Evolutionary conservation across 1,140 invertebrate genomes (phyloP).

Genomic region (Limonius californicus): DNA sequence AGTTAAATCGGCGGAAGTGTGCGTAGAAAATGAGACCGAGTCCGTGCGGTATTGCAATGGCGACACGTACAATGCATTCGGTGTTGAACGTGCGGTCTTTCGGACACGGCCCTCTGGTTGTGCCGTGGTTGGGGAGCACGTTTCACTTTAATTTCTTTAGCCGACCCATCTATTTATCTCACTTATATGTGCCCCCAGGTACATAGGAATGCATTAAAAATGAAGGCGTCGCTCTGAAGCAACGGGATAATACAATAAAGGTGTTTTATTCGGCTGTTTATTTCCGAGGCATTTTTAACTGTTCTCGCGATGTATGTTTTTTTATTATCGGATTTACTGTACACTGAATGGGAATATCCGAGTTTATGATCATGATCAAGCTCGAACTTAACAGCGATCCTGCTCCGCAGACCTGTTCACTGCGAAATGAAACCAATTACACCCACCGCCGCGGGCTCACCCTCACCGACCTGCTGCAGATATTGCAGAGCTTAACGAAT

Average conservation of each 20-base stretch:
- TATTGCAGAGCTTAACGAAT: conserved; percentile 23
- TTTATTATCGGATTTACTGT: conserved; percentile 18
- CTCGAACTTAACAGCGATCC: conserved; percentile 11
- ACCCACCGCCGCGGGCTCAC: conserved; percentile 8
- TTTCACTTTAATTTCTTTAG: conserved; percentile 40
- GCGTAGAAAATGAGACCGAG: conserved; percentile 22
- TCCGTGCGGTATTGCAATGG: conserved; percentile 28
- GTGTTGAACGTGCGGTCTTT: conserved; percentile 37
- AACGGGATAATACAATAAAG: conserved; percentile 27
- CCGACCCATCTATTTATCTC: conserved; percentile 39
- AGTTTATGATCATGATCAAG: conserved; percentile 15
- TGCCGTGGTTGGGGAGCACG: conserved; percentile 35
- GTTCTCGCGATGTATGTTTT: conserved; percentile 9
- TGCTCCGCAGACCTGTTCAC: conserved; percentile 22
- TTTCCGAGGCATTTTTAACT: neutral
- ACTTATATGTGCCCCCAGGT: conserved; percentile 32
- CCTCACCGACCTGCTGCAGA: conserved; percentile 17
- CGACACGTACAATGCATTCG: conserved; percentile 38
- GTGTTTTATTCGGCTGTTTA: conserved; percentile 26
- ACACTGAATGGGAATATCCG: conserved; percentile 2
- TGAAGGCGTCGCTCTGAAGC: conserved; percentile 20
- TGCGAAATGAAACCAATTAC: conserved; percentile 32
- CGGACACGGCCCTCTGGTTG: conserved; percentile 27
- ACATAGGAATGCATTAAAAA: conserved; percentile 28
- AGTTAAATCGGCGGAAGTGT: conserved; percentile 4